phyloP scores from a whole-genome alignment of 2,113 vertebrate genomes.

The Stomatorhinus ivindoensis region DNA sequence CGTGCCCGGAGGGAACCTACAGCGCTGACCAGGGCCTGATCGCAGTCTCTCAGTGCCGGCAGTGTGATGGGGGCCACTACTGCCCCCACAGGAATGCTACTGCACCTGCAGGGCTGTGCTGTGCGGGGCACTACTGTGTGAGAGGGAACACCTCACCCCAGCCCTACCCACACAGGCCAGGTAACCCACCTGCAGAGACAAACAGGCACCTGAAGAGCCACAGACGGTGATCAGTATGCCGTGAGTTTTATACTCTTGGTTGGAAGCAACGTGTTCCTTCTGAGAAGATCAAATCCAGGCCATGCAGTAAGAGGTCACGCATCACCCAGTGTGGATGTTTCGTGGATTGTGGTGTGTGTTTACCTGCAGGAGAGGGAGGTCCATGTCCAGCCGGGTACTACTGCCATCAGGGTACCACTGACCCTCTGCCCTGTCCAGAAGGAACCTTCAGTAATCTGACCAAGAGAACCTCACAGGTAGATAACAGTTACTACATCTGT shows the following conservation, averaged over 20 bases:
- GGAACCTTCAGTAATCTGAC: constrained; percentile 65
- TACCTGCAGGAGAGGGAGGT: constrained; percentile 60
- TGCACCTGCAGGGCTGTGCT: constrained; percentile 63
- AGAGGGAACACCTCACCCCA: constrained; percentile 59
- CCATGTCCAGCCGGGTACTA: constrained; percentile 74
- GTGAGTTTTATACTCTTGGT: not conserved
- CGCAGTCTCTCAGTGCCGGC: constrained; percentile 52
- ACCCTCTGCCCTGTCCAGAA: constrained; percentile 66
- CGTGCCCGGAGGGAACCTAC: constrained; percentile 71
- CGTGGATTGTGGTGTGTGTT: constrained; percentile 2
- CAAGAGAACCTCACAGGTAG: constrained; percentile 66
- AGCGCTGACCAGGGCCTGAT: constrained; percentile 53
- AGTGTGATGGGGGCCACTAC: constrained; percentile 69
- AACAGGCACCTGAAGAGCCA: not conserved
- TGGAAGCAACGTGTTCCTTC: not conserved
- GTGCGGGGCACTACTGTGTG: constrained; percentile 72
- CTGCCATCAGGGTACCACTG: constrained; percentile 60
- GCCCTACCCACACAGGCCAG: constrained; percentile 50
- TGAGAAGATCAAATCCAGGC: not conserved
- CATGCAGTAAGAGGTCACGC: not conserved
- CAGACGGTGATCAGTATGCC: not conserved
- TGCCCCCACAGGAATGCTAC: constrained; percentile 64
- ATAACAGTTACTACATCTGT: not conserved
- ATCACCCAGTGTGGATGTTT: not conserved
- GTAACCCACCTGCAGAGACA: constrained; percentile 37